These are phyloP conservation scores for Macrostomum cliftonense DNA, from an alignment of 2,888 invertebrate genomes.

Conservation along the genomic window DNA sequence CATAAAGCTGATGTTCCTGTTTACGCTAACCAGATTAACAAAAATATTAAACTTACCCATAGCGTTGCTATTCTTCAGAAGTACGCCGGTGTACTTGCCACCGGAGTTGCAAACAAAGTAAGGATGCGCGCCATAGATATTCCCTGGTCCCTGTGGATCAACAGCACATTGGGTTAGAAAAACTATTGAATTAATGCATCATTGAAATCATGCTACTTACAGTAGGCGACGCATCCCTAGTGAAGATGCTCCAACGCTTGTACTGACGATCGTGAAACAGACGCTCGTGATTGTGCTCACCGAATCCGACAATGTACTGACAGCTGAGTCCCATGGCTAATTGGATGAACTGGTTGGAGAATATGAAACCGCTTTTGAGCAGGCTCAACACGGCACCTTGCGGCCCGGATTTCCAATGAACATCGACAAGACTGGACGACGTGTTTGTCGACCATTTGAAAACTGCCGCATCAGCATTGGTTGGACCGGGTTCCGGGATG, in stretches of 20 bases:
- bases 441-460: too few species aligned
- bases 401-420: too few species aligned
- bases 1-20: too few species aligned
- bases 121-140: slow-evolving; percentile 56
- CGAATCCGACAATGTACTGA: slow-evolving; percentile 22
- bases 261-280: slow-evolving; percentile 24
- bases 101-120: slow-evolving; percentile 54
- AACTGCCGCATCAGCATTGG: too few species aligned
- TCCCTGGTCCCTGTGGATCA: neutral
- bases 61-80: slow-evolving; percentile 46
- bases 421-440: too few species aligned
- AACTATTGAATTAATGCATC: neutral
- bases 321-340: slow-evolving; percentile 19
- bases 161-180: neutral
- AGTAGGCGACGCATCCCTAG: slow-evolving; percentile 21
- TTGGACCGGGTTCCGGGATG: too few species aligned
- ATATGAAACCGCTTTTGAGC: slow-evolving; percentile 15
- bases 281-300: slow-evolving; percentile 23
- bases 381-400: too few species aligned
- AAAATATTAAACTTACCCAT: slow-evolving; percentile 43
- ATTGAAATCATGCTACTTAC: slow-evolving; percentile 12
- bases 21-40: too few species aligned
- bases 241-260: slow-evolving; percentile 24
- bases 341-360: slow-evolving; percentile 23
- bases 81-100: slow-evolving; percentile 47